Conservation (phyloP, 2,797 vertebrate species). For the Pyrocephalus nanus region DNA sequence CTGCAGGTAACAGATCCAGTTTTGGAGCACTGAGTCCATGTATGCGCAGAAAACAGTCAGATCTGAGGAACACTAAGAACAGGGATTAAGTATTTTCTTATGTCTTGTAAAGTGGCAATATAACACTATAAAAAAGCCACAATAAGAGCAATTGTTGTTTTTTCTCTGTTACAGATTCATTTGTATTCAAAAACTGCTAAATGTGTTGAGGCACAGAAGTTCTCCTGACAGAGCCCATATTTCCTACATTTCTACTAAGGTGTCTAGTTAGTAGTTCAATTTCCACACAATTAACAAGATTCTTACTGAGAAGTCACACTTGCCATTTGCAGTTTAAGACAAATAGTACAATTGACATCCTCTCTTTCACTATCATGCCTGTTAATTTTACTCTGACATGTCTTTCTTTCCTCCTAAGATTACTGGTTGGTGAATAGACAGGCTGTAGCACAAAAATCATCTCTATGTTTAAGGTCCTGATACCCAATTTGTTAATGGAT, state of each 20-base stretch:
- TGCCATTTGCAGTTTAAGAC: not conserved
- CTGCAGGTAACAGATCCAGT: not conserved
- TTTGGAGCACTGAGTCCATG: not conserved
- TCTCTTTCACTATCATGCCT: not conserved
- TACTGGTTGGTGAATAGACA: not conserved
- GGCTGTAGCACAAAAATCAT: not conserved
- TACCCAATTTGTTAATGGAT: not conserved
- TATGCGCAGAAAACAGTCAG: not conserved
- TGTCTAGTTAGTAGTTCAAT: not conserved
- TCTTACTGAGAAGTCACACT: not conserved
- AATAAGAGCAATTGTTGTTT: not conserved
- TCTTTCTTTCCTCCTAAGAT: not conserved
- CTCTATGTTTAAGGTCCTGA: not conserved
- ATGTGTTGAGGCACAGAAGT: not conserved
- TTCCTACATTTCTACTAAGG: not conserved
- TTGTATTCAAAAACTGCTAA: not conserved
- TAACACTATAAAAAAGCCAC: not conserved
- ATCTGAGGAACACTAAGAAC: not conserved
- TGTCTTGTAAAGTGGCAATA: not conserved
- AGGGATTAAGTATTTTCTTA: not conserved
- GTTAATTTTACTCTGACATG: not conserved
- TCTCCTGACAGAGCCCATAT: not conserved
- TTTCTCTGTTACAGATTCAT: not conserved
- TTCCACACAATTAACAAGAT: not conserved
- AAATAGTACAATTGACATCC: not conserved